Evolutionary conservation across 2,797 vertebrate genomes (phyloP), one percentile per base, ranked within the genome.

Genomic region (Emydoidea blandingii): DNA sequence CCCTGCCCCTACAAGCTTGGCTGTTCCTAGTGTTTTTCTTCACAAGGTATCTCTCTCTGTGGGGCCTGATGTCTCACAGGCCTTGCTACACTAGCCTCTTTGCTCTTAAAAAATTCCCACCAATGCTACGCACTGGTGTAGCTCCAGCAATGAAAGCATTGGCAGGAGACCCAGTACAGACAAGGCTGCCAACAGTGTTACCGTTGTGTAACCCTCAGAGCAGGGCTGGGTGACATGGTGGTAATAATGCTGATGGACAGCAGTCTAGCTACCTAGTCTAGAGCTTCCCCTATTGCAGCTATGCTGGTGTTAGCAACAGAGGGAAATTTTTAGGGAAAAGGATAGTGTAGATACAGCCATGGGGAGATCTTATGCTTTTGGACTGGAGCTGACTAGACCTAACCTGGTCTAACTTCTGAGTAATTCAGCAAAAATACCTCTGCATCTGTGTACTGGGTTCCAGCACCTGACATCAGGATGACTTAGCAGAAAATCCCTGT

Each of bases 71-170:
- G 90, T 54, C 80, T 87, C 79, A 74, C 2, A 57, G 37, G 23
- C 34, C 81, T n/a, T 0, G 0, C 29, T 3, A 62, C 10, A 72
- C 34, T 4, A 1, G 0, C 0, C 1, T 72, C 44, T 8, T n/a
- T 11, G 44, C 8, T 49, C 0, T 0, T 12, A 7, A 27, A 18
- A 29, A 31, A 53, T 1, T 68, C 34, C 68, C 65, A 76, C 4
- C 10, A 44, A 27, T 76, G 41, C 72, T 76, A 41, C 4, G 7
- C 41, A 47, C 6, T 47, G 41, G 41, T 15, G 37, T 23, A 76
- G 72, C 25, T 44, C 23, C 41, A 15, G 12, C 41, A 76, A 19
- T 8, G 0, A 81, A 53, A 72, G 25, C 18, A 27, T 18, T 19
- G 1, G 0, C 8, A 56, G 89, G 5, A 23, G 85, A 1, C 0